Evolutionary conservation across 2,888 invertebrate species (phyloP), one percentile per base, ranked within the genome.

Genomic region (Hoplodrina blanda): DNA sequence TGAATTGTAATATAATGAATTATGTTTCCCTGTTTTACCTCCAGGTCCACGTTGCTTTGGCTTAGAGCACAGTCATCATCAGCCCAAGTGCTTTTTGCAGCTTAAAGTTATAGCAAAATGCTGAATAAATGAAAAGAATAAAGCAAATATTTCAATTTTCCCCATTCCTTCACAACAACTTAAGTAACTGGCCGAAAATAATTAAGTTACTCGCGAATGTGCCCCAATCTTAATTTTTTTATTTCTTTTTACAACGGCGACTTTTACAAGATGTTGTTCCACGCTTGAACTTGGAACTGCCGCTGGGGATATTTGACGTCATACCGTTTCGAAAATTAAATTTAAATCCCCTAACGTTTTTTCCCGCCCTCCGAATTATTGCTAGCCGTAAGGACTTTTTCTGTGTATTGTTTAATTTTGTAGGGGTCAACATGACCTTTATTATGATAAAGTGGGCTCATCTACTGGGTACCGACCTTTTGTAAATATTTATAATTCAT

Each of bases 301-400:
- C 93, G 87, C 91, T 87, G 88, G 94, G 94, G 91, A 94, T 93
- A 90, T 92, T 94, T 92, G 92, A 92, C 93, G 94, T 93, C 92
- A 92, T 94, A 94, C 85, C 91, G 88, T 92, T 92, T 93, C 91
- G 91, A 91, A 95, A 95, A 95, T 96, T 95, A 95, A 96, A 95
- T 96, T 96, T 94, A 93, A 94, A 93, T 93, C 94, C 96, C 95
- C 95, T 91, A 90, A 89, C 90, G 89, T 93, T 95, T 84, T 94
- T 94, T 94, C 85, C 93, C 92, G 91, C 94, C 95, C 95, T 92
- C 87, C 88, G 81, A 93, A 94, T 95, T 93, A 93, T 93, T 91
- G 90, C 91, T 88, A 87, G 88, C 91, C 89, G 91, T 90, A 90
- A 92, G 90, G 90, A 91, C 87, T 90, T 92, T 90, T 91, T 85